These are phyloP conservation scores for Sparus aurata DNA, from an alignment of 2,797 vertebrate genomes.

Conservation along the genomic window DNA sequence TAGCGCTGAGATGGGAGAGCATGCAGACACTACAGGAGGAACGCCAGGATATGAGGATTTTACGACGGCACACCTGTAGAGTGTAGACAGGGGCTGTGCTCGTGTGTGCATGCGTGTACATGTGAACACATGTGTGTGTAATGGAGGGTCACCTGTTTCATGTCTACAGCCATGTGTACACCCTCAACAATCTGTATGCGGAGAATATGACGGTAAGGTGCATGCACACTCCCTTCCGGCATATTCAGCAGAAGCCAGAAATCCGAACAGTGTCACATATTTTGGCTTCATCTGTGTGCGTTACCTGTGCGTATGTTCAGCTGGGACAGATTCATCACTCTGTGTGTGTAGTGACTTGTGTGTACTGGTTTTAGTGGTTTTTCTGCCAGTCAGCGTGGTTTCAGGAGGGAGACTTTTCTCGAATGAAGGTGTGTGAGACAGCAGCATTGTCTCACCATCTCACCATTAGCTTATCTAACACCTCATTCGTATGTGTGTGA, in stretches of 20 bases:
- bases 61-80: constrained; percentile 78
- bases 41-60: constrained; percentile 60
- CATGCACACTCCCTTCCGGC: constrained; percentile 38
- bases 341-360: neutral
- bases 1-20: constrained; percentile 78
- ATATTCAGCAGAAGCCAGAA: constrained; percentile 30
- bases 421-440: constrained; percentile 41
- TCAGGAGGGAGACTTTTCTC: constrained; percentile 26
- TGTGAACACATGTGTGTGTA: constrained; percentile 32
- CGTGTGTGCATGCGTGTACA: constrained; percentile 42
- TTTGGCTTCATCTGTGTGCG: constrained; percentile 3
- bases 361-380: constrained; percentile 23
- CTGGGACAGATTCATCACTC: neutral
- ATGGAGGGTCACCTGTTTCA: constrained; percentile 86
- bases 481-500: constrained; percentile 55
- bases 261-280: constrained; percentile 3
- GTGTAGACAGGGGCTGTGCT: constrained; percentile 46
- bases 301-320: constrained; percentile 5
- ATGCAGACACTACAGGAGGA: constrained; percentile 66
- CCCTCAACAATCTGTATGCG: constrained; percentile 80
- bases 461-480: constrained; percentile 41
- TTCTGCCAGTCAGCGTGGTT: constrained; percentile 31
- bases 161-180: constrained; percentile 84
- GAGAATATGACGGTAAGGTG: constrained; percentile 85
- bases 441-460: constrained; percentile 36